Conservation (phyloP, 2,113 vertebrate species). For the Suncus etruscus region DNA sequence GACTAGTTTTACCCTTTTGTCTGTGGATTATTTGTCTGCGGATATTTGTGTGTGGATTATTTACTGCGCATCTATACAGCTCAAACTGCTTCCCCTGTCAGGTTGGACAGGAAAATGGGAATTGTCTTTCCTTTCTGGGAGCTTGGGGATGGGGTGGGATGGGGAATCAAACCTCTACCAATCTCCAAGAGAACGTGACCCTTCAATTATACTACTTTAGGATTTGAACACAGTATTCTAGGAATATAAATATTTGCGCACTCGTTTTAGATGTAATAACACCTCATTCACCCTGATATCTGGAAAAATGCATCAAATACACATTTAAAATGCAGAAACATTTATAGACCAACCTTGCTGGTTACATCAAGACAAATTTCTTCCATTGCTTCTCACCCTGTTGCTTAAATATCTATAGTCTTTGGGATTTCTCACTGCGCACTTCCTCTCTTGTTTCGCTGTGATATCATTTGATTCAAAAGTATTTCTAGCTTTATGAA, state of each 20-base stretch:
- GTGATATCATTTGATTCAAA: not conserved
- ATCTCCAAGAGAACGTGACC: too few relatives aligned
- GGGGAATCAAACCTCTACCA: too few relatives aligned
- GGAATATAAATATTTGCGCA: not conserved
- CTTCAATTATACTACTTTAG: not conserved
- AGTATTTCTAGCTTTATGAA: not conserved
- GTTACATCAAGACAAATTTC: not conserved
- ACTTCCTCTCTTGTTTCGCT: not conserved
- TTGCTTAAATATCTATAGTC: not conserved
- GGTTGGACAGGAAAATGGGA: too few relatives aligned
- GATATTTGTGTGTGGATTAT: too few relatives aligned
- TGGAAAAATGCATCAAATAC: not conserved
- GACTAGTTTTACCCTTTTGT: too few relatives aligned
- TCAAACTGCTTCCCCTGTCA: too few relatives aligned
- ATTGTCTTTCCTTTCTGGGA: too few relatives aligned
- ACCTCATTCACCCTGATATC: not conserved
- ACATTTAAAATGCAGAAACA: not conserved
- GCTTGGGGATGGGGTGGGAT: too few relatives aligned
- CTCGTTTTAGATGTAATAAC: not conserved
- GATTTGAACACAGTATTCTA: not conserved
- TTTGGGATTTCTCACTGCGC: not conserved
- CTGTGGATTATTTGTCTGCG: too few relatives aligned
- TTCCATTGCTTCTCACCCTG: not conserved
- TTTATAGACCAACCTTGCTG: too few relatives aligned
- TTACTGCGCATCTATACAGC: too few relatives aligned